A percentile compares a stretch with the other conserved stretches of the same genome.
Conservation (phyloP, 2,888 invertebrate genomes). For the Nymphalis c-album region DNA sequence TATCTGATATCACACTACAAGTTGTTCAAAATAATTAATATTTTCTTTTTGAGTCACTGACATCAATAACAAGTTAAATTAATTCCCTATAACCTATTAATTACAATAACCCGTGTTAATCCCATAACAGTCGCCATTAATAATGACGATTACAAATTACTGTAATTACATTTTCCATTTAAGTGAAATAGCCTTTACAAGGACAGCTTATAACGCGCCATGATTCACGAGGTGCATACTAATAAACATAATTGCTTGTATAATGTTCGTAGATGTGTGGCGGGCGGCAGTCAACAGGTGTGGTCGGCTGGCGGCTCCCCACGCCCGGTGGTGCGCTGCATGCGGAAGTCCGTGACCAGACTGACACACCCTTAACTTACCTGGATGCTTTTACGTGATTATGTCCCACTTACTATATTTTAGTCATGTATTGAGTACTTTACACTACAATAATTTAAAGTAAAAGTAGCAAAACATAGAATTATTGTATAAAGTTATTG, state of each 20-base stretch:
- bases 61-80: background rate
- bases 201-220: conserved; percentile 1
- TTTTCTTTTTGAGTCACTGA: background rate
- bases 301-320: conserved; percentile 11
- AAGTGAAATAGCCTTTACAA: conserved; percentile 5
- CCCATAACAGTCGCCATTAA: conserved; percentile 4
- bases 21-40: no score
- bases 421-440: background rate
- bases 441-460: background rate
- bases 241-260: conserved; percentile 29
- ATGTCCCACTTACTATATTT: background rate
- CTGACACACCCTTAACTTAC: conserved; percentile 22
- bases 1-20: no score
- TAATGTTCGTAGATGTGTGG: conserved; percentile 16
- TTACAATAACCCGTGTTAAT: conserved; percentile 11
- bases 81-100: background rate
- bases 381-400: conserved; percentile 10
- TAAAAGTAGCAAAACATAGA: background rate
- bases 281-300: conserved; percentile 27
- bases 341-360: conserved; percentile 22
- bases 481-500: no score
- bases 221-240: conserved; percentile 16
- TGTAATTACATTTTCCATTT: background rate
- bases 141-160: conserved; percentile 2
- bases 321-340: conserved; percentile 2